phyloP scores from a whole-genome alignment of 2,113 vertebrate genomes.

The Tylochromis polylepis region DNA sequence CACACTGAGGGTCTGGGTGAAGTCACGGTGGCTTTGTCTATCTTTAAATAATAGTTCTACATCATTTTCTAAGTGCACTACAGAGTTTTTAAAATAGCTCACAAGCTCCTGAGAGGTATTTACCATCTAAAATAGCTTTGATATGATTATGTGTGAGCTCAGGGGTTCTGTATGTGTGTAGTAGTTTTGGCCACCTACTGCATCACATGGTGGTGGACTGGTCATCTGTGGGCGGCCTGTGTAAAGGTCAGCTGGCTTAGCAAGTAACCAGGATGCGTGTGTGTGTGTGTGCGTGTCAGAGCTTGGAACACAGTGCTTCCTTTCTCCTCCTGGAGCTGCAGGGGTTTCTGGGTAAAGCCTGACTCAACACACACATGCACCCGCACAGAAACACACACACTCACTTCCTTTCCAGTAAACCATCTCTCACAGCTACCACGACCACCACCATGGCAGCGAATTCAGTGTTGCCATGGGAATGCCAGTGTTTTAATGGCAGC shows the following conservation, averaged over 20 bases:
- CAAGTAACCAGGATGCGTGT: constrained; percentile 38
- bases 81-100: background rate
- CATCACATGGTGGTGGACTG: constrained; percentile 36
- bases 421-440: constrained; percentile 28
- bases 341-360: constrained; percentile 61
- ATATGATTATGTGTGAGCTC: background rate
- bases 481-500: constrained; percentile 39
- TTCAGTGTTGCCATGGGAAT: constrained; percentile 44
- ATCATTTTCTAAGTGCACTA: background rate
- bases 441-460: constrained; percentile 43
- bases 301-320: constrained; percentile 61
- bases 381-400: background rate
- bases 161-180: background rate
- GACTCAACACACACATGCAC: constrained; percentile 49
- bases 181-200: constrained; percentile 30
- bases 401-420: constrained; percentile 64
- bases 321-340: constrained; percentile 53
- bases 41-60: background rate
- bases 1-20: background rate
- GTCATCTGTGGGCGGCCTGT: constrained; percentile 58
- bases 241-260: constrained; percentile 68
- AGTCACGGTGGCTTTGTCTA: accelerated
- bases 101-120: background rate
- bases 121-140: background rate
- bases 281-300: constrained; percentile 40